A percentile compares a stretch with the other conserved stretches of the same genome.
Evolutionary conservation across 2,888 invertebrate genomes (phyloP).

Genomic region (Tenthredo scrophulariae): DNA sequence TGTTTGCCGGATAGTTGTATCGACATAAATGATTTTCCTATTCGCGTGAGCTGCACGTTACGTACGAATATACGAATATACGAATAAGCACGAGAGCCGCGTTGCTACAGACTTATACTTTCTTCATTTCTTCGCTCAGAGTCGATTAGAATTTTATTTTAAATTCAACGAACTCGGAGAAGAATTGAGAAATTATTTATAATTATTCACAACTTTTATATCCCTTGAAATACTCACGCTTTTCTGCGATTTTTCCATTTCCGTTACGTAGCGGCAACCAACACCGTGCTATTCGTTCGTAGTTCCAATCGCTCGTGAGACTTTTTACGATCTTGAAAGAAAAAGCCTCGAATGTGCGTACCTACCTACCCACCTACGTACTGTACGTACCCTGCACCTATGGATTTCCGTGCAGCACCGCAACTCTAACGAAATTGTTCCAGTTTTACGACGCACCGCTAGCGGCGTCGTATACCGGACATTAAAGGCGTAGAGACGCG

Average conservation of each 20-base stretch:
- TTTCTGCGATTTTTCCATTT: neutral
- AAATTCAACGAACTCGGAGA: neutral
- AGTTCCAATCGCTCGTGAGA: constrained; percentile 31
- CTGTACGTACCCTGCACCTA: neutral
- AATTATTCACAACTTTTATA: neutral
- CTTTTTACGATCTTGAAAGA: constrained; percentile 28
- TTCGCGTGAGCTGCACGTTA: neutral
- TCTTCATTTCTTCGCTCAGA: neutral
- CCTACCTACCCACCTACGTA: neutral
- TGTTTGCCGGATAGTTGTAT: neutral
- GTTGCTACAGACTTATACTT: neutral
- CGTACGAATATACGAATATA: neutral
- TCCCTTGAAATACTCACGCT: neutral
- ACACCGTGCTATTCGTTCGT: neutral
- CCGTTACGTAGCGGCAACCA: neutral
- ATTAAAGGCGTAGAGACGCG: constrained; percentile 40
- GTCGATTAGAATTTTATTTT: neutral
- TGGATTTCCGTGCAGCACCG: constrained; percentile 21
- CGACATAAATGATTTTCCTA: neutral
- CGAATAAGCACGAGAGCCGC: neutral
- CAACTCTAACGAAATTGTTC: constrained; percentile 37
- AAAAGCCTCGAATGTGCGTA: constrained; percentile 20
- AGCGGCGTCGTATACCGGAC: constrained; percentile 39
- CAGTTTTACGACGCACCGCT: constrained; percentile 40
- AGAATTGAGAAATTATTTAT: neutral